Evolutionary conservation across 2,113 vertebrate genomes (phyloP), one percentile per base, ranked within the genome.

Genomic region (Beaufortia kweichowensis): DNA sequence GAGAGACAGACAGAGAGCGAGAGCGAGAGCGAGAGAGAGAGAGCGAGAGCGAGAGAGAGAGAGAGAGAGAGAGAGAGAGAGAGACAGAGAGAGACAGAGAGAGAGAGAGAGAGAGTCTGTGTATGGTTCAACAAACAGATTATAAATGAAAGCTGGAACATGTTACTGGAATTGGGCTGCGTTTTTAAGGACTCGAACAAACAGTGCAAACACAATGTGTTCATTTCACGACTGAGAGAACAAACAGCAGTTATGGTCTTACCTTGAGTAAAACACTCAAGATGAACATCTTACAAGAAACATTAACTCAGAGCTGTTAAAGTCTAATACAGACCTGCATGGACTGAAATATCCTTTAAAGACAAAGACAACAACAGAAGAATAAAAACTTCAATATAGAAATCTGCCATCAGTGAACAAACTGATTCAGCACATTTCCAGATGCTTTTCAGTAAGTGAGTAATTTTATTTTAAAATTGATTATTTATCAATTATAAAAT

Each of bases 1-100:
- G 26, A 55, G 65, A n/a, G 33, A 41, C n/a, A n/a, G n/a, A n/a
- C n/a, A n/a, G n/a, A n/a, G n/a, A n/a, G n/a, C n/a, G n/a, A 33
- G 91, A 91, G 62, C 91, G 63, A 10, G 71, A 75, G 66, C 60
- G 67, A 64, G 23, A 71, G 24, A 1, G 61, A 61, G n/a, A 33
- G 91, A 91, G 62, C 91, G 71, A 75, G 66, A 64, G 67, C 59
- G 23, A 71, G 24, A 1, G 61, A 61, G 63, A 10, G 71, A 75
- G 66, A 64, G 67, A 64, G 23, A 71, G 24, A 1, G 61, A 61
- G 63, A 10, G 71, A 75, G 66, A 64, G 67, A 64, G 23, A 71
- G 24, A 1, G 61, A 61, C n/a, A n/a, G n/a, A n/a, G n/a, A n/a
- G n/a, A n/a, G n/a, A n/a, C n/a, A n/a, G n/a, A n/a, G n/a, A n/a